Evolutionary conservation across 2,113 vertebrate genomes (phyloP).

Genomic region (Gasterosteus aculeatus): DNA sequence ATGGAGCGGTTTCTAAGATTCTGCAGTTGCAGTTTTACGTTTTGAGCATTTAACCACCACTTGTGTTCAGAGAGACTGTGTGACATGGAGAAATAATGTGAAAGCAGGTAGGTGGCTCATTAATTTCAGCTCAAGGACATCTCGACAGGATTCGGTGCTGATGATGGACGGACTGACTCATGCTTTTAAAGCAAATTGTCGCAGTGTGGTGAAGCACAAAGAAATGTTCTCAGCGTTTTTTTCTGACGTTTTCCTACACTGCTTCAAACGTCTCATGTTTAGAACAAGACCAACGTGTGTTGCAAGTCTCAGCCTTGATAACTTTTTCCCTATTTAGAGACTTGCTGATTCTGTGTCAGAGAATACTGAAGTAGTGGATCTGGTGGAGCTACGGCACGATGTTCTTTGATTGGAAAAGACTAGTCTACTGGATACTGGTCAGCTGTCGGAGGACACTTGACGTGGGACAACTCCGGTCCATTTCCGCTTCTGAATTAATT

Average conservation of each 20-base stretch:
- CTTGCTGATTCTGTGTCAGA: constrained; percentile 10
- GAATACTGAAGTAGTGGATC: constrained; percentile 1
- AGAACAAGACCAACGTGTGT: constrained; percentile 9
- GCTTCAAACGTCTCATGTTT: constrained; percentile 16
- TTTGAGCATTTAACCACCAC: constrained; percentile 18
- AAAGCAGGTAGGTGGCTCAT: constrained; percentile 55
- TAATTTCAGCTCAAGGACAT: constrained; percentile 44
- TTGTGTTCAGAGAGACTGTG: constrained; percentile 28
- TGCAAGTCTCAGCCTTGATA: neutral
- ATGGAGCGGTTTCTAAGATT: constrained; percentile 25
- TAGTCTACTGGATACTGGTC: constrained; percentile 37
- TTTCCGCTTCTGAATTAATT: neutral
- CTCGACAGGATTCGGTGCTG: constrained; percentile 44
- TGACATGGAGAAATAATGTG: constrained; percentile 21
- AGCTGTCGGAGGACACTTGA: constrained; percentile 10
- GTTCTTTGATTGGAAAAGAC: constrained; percentile 37
- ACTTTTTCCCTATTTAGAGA: neutral
- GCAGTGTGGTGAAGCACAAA: constrained; percentile 13
- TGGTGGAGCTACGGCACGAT: neutral
- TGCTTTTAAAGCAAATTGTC: constrained; percentile 31
- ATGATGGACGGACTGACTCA: constrained; percentile 58
- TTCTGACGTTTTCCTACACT: constrained; percentile 23
- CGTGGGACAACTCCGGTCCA: constrained; percentile 5
- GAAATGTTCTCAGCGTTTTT: constrained; percentile 14
- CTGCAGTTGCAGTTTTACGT: constrained; percentile 41